Percentiles rank a stretch among this genome's conserved stretches.
These are phyloP conservation scores for Gymnoscelis rufifasciata DNA, from an alignment of 2,888 invertebrate species.

Conservation along the genomic window DNA sequence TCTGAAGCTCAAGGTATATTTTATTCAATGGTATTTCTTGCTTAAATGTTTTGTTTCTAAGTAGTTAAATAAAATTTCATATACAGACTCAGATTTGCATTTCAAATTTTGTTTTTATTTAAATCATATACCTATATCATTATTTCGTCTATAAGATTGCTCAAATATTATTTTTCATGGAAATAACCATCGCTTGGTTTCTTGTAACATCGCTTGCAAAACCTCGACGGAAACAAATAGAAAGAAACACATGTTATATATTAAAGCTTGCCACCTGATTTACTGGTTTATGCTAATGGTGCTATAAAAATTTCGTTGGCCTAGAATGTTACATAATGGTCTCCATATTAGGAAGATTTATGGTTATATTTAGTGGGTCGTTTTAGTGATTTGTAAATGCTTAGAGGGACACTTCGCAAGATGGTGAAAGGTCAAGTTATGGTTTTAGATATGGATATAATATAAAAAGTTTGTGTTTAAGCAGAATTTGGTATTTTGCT, in stretches of 20 bases:
- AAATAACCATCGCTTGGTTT: background rate
- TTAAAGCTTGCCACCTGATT: conserved; percentile 9
- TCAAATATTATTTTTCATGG: background rate
- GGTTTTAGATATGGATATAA: conserved; percentile 5
- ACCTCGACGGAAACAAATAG: conserved; percentile 7
- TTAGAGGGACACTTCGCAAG: conserved; percentile 24
- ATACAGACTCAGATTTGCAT: no score
- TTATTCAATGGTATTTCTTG: no score
- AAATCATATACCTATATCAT: no score
- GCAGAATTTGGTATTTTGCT: conserved; percentile 8
- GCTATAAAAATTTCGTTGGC: conserved; percentile 27
- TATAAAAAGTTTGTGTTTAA: background rate
- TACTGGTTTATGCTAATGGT: conserved; percentile 26
- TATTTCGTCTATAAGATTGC: no score
- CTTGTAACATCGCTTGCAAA: conserved; percentile 4
- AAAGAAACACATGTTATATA: conserved; percentile 8
- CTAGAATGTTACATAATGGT: conserved; percentile 24
- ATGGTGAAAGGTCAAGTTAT: conserved; percentile 15
- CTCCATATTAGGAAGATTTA: conserved; percentile 23
- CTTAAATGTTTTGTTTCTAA: no score
- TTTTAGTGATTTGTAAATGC: conserved; percentile 14
- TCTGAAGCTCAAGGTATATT: no score
- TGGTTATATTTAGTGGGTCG: conserved; percentile 19
- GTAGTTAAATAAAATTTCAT: no score
- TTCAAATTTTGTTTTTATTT: no score